Percentiles rank a stretch among this genome's conserved stretches.
phyloP scores from a whole-genome alignment of 2,888 invertebrate species.

The Vanessa cardui region DNA sequence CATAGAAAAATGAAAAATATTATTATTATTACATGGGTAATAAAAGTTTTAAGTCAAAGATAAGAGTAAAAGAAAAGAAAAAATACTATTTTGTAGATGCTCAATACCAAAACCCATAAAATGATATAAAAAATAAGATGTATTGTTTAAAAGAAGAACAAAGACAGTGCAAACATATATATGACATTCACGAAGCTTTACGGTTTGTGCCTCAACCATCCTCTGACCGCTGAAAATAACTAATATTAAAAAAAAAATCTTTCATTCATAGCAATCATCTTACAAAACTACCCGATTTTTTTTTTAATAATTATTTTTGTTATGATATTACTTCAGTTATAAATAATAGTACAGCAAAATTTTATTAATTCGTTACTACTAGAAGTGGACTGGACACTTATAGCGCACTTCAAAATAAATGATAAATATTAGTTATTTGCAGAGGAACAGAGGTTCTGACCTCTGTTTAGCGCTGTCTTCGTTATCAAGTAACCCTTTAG shows the following conservation, averaged over 20 bases:
- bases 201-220: constrained; percentile 49
- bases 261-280: too few species aligned
- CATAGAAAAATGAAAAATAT: not conserved
- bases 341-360: too few species aligned
- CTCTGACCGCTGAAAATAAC: constrained; percentile 54
- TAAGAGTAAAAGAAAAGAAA: not conserved
- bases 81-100: not conserved
- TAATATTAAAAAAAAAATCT: constrained; percentile 27
- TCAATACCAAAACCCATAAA: constrained; percentile 15
- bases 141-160: constrained; percentile 45
- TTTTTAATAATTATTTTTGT: not conserved
- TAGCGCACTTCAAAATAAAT: not conserved
- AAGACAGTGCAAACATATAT: constrained; percentile 69
- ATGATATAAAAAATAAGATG: constrained; percentile 22
- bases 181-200: constrained; percentile 54
- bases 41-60: not conserved
- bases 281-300: too few species aligned
- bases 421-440: constrained; percentile 56
- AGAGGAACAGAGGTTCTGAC: constrained; percentile 64
- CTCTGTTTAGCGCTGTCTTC: constrained; percentile 79
- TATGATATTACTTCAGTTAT: not conserved
- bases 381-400: not conserved
- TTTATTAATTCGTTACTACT: not conserved
- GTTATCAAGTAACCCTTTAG: constrained; percentile 38
- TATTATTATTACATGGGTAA: not conserved